phyloP scores from a whole-genome alignment of 1,140 invertebrate species.

The Telenomus remus region DNA sequence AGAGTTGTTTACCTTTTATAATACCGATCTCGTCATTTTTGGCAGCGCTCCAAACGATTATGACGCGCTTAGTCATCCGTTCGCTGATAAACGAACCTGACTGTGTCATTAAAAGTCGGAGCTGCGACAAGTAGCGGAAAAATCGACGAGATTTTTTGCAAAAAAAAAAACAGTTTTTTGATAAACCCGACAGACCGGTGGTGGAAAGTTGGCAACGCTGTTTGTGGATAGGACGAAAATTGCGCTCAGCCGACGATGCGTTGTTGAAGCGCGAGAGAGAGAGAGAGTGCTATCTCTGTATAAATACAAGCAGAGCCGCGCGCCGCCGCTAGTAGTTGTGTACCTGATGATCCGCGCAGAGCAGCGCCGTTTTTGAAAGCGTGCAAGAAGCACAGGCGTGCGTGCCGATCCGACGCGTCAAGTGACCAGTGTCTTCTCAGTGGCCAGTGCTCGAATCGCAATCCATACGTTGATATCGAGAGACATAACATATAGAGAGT shows the following conservation, averaged over 20 bases:
- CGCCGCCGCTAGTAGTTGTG: constrained; percentile 66
- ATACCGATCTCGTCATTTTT: too few species aligned
- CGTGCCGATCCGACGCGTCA: neutral
- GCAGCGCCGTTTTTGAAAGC: constrained; percentile 40
- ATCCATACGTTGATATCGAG: neutral
- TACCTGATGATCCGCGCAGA: constrained; percentile 58
- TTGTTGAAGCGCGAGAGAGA: constrained; percentile 21
- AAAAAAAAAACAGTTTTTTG: too few species aligned
- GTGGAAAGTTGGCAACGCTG: constrained; percentile 43
- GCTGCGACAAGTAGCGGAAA: too few species aligned
- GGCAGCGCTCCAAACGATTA: too few species aligned
- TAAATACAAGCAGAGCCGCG: constrained; percentile 70
- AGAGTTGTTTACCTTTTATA: too few species aligned
- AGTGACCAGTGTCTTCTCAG: constrained; percentile 7
- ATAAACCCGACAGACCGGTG: neutral
- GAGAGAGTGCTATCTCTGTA: constrained; percentile 62
- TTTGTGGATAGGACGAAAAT: constrained; percentile 33
- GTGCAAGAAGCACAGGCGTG: constrained; percentile 3
- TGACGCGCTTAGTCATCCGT: too few species aligned
- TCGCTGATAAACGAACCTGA: neutral
- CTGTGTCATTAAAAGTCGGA: neutral
- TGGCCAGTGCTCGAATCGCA: constrained; percentile 7
- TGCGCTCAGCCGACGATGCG: constrained; percentile 37
- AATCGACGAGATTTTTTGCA: too few species aligned
- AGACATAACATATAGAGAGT: neutral